phyloP scores from a whole-genome alignment of 1,140 invertebrate genomes.

The Papilio machaon region DNA sequence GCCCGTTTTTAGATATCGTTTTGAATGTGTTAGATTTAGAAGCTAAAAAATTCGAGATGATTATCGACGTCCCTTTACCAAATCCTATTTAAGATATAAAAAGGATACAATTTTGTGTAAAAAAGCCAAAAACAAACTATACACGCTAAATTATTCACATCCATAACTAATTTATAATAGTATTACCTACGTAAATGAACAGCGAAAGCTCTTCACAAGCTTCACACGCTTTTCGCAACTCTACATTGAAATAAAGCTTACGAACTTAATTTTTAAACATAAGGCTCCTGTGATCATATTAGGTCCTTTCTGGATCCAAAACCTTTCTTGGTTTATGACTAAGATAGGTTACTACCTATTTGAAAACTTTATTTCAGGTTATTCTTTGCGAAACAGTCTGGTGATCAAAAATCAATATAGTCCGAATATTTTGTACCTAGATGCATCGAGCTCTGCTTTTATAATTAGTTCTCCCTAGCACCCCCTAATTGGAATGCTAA shows the following conservation, averaged over 20 bases:
- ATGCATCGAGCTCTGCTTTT: neutral
- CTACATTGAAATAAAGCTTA: too few species aligned
- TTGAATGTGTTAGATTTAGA: conserved; percentile 13
- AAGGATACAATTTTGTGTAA: neutral
- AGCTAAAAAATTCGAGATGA: neutral
- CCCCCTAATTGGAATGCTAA: neutral
- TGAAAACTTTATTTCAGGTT: neutral
- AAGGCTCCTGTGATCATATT: neutral
- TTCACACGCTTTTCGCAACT: too few species aligned
- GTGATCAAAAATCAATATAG: neutral
- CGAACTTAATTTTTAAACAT: neutral
- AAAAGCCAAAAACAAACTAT: neutral
- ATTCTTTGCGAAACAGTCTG: neutral
- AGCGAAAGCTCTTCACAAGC: too few species aligned
- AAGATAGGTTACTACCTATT: neutral
- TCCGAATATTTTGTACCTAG: neutral
- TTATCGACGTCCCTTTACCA: neutral
- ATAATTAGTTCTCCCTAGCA: neutral
- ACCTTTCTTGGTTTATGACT: neutral
- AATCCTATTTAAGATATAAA: neutral
- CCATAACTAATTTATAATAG: too few species aligned
- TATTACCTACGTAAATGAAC: too few species aligned
- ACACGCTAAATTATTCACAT: too few species aligned
- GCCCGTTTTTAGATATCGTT: neutral
- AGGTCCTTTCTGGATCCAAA: neutral